Conservation (phyloP, 2,113 vertebrate genomes). For the Dipodomys spectabilis region DNA sequence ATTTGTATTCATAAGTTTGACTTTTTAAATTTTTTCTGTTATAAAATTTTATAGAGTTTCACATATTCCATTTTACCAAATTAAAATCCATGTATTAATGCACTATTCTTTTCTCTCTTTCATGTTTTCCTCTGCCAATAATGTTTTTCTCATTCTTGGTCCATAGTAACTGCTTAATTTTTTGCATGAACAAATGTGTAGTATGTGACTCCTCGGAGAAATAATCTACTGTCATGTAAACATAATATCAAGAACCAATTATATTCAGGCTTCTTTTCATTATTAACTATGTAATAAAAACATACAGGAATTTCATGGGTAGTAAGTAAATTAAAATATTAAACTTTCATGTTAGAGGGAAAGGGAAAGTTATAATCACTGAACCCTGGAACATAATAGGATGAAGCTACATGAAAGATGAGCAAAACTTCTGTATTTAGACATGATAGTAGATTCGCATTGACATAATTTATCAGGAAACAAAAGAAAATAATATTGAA, state of each 20-base stretch:
- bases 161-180: background rate
- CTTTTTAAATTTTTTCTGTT: background rate
- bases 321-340: background rate
- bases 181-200: background rate
- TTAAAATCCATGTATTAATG: background rate
- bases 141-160: background rate
- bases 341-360: background rate
- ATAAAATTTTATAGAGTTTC: background rate
- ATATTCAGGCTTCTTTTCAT: too few species aligned
- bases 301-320: background rate
- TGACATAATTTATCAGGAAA: background rate
- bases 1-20: background rate
- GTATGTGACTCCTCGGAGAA: background rate
- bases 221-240: background rate
- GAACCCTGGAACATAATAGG: background rate
- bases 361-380: background rate
- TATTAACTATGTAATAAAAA: background rate
- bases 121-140: background rate
- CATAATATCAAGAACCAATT: background rate
- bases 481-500: background rate
- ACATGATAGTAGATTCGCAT: background rate
- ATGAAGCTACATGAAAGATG: background rate
- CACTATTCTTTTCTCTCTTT: background rate
- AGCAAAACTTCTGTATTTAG: background rate
- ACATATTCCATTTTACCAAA: background rate